Evolutionary conservation across 2,113 vertebrate genomes (phyloP), one percentile per base, ranked within the genome.

Genomic region (Chaetodon trifascialis): DNA sequence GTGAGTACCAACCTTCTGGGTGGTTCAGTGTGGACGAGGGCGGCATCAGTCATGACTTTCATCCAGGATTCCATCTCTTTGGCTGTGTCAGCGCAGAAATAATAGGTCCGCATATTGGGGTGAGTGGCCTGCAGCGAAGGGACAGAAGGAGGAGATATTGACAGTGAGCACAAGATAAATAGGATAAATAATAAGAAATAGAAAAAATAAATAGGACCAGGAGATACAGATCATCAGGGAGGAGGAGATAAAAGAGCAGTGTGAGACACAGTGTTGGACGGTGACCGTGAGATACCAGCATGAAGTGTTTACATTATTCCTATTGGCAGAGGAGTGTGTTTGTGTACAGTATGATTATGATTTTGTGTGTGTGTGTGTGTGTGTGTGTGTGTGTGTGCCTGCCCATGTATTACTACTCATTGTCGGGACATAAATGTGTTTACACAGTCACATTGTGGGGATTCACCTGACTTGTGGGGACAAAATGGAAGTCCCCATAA

Each of bases 1-100:
- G 14, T 0, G n/a, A 65, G 17, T 25, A 80, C 80, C 12, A 91
- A 99, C 97, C 97, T 97, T 92, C 95, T 97, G 91, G 96, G 93
- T 7, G 97, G 97, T 65, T 99, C 97, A 15, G 94, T 95, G 89
- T 99, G 98, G 54, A 99, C 97, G 7, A 99, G 96, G 2, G 98
- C 96, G 52, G 98, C 97, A 25, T 99, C 98, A n/a, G 96, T 96
- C 98, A 99, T 99, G 79, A 96, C 97, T 92, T 97, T 98, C 97
- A 99, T 99, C 98, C 98, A 99, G 49, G 96, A 92, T 82, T 99
- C 98, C 97, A 98, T 99, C 83, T 99, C 98, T 94, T 98, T 98
- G 87, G 96, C 96, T 70, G 97, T 96, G 93, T 99, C 98, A 67
- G 97, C 97, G 95, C 97, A 98, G 96, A 99, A 99, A 93, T 99